These are phyloP conservation scores for Pelecanus crispus DNA, from an alignment of 2,113 vertebrate genomes.

Conservation along the genomic window DNA sequence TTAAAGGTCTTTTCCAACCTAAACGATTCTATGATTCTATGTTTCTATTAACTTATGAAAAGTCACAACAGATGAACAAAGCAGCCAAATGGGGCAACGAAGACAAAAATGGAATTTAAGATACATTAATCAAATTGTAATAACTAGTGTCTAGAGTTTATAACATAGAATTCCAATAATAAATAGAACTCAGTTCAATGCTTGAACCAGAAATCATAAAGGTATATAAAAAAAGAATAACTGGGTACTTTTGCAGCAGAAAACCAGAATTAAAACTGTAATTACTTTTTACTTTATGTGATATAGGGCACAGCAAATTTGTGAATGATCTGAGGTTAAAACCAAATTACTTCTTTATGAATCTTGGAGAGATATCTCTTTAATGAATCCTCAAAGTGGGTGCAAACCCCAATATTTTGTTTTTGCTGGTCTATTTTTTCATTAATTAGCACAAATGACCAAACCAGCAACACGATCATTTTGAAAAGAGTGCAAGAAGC, in stretches of 20 bases:
- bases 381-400: not conserved
- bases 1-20: no score
- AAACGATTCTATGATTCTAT: no score
- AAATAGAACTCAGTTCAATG: not conserved
- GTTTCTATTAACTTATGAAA: not conserved
- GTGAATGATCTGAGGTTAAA: not conserved
- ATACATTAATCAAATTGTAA: not conserved
- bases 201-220: not conserved
- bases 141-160: not conserved
- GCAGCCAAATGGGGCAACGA: not conserved
- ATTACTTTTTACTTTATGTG: not conserved
- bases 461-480: not conserved
- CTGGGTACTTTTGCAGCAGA: not conserved
- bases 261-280: not conserved
- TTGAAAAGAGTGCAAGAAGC: not conserved
- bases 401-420: not conserved
- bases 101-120: not conserved
- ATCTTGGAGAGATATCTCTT: not conserved
- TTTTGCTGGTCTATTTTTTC: not conserved
- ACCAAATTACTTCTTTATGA: not conserved
- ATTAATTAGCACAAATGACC: not conserved
- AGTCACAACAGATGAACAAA: not conserved
- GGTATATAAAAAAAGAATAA: not conserved
- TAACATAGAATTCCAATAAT: not conserved
- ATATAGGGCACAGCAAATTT: not conserved